Percentiles rank a stretch among this genome's conserved stretches.
Evolutionary conservation across 1,140 invertebrate genomes (phyloP).

Genomic region (Colletes latitarsis): DNA sequence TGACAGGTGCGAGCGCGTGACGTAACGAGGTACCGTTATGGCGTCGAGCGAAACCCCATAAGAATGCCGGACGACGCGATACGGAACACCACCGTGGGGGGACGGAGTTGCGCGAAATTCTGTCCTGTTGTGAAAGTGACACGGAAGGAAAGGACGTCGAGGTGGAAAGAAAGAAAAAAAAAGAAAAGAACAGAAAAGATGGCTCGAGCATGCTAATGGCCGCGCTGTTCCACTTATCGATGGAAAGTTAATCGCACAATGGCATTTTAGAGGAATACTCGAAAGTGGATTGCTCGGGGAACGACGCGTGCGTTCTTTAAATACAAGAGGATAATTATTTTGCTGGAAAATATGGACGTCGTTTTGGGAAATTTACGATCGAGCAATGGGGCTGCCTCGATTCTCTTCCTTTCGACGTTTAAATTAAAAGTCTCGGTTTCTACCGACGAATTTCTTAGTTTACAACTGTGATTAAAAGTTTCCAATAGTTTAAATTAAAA

Average conservation of each 20-base stretch:
- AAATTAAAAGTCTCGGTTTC: too few relatives aligned
- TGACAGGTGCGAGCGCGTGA: conserved; percentile 75
- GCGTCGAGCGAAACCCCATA: conserved; percentile 69
- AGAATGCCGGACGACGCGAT: conserved; percentile 57
- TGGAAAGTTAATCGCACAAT: conserved; percentile 35
- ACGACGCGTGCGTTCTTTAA: too few relatives aligned
- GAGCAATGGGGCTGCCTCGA: too few relatives aligned
- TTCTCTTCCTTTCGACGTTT: too few relatives aligned
- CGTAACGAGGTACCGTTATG: conserved; percentile 76
- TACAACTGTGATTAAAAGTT: too few relatives aligned
- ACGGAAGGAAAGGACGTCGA: conserved; percentile 26
- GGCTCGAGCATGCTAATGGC: conserved; percentile 29
- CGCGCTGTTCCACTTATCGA: conserved; percentile 40
- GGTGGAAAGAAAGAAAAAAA: neutral
- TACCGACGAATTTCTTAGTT: too few relatives aligned
- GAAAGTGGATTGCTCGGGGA: conserved; percentile 38
- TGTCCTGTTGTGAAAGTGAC: conserved; percentile 72
- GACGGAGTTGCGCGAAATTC: conserved; percentile 64
- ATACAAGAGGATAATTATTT: too few relatives aligned
- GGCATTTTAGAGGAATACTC: conserved; percentile 12
- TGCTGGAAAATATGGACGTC: too few relatives aligned
- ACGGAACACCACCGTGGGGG: conserved; percentile 6
- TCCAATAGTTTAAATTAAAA: too few relatives aligned
- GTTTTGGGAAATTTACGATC: too few relatives aligned
- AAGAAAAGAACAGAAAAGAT: neutral